These are phyloP conservation scores for Clarias batrachus DNA, from an alignment of 2,113 vertebrate species.

Conservation along the genomic window DNA sequence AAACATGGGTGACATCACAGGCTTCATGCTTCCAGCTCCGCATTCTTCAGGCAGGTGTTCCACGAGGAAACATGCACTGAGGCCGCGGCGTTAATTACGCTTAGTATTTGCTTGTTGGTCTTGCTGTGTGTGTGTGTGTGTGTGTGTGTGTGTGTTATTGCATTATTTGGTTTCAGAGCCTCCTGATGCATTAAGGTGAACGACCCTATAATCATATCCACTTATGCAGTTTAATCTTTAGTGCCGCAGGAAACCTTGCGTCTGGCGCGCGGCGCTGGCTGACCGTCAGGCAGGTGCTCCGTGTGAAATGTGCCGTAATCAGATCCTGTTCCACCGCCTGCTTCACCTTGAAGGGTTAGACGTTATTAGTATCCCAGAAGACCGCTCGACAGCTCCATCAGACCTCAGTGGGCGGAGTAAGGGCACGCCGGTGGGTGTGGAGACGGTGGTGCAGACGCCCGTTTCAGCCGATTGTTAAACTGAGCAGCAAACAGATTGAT, in stretches of 20 bases:
- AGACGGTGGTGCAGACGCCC: constrained; percentile 19
- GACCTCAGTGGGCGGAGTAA: constrained; percentile 9
- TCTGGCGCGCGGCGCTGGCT: background rate
- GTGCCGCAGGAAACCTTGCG: background rate
- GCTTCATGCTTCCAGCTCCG: background rate
- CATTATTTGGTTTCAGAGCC: background rate
- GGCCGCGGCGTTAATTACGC: background rate
- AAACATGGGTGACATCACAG: background rate
- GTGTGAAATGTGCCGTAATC: background rate
- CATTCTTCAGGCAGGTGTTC: background rate
- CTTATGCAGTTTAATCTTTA: background rate
- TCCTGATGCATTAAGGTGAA: background rate
- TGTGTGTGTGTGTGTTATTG: background rate
- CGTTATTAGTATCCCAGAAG: background rate
- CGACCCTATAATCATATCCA: background rate
- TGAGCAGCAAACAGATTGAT: constrained; percentile 31
- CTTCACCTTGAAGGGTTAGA: background rate
- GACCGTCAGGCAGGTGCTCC: background rate
- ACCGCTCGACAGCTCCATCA: constrained; percentile 1
- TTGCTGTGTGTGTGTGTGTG: background rate
- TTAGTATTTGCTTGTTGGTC: background rate
- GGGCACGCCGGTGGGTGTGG: constrained; percentile 15
- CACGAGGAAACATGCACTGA: background rate
- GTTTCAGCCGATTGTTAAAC: constrained; percentile 35
- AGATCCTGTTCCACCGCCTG: background rate